Percentiles rank a stretch among this genome's conserved stretches.
These are phyloP conservation scores for Orthosia gracilis DNA, from an alignment of 2,888 invertebrate genomes.

Conservation along the genomic window DNA sequence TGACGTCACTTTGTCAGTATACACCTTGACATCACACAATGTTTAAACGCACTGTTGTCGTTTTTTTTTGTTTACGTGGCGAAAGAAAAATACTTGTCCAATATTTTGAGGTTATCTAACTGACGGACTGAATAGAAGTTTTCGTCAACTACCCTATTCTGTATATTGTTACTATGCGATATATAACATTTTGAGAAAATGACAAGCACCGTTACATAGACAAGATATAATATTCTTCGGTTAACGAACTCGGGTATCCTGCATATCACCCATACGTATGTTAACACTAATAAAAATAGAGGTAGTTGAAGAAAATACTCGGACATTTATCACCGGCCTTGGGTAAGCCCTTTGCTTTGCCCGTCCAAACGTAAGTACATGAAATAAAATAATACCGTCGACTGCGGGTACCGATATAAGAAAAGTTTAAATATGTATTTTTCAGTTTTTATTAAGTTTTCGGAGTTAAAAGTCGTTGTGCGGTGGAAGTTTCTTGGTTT, in stretches of 20 bases:
- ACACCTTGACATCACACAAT: too few relatives aligned
- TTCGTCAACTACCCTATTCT: too few relatives aligned
- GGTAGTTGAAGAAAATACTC: conserved; percentile 53
- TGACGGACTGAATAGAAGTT: too few relatives aligned
- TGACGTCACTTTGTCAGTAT: too few relatives aligned
- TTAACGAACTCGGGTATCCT: conserved; percentile 24
- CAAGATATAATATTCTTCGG: conserved; percentile 33
- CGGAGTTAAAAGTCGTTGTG: conserved; percentile 39
- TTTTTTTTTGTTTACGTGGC: too few relatives aligned
- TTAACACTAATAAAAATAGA: conserved; percentile 49
- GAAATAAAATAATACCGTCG: conserved; percentile 57
- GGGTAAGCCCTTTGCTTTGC: conserved; percentile 50
- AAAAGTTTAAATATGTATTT: conserved; percentile 49
- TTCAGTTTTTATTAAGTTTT: conserved; percentile 45
- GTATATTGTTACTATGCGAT: not conserved
- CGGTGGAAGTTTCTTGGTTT: conserved; percentile 35
- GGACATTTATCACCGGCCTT: conserved; percentile 58
- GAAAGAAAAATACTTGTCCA: too few relatives aligned
- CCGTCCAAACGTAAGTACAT: conserved; percentile 48
- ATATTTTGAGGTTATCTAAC: too few relatives aligned
- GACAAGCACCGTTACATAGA: not conserved
- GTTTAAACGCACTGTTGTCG: too few relatives aligned
- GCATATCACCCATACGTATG: conserved; percentile 40
- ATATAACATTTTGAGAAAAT: conserved; percentile 22
- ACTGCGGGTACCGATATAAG: conserved; percentile 42